A percentile compares a stretch with the other conserved stretches of the same genome.
These are phyloP conservation scores for Peromyscus attwateri DNA, from an alignment of 2,797 vertebrate genomes.

Conservation along the genomic window DNA sequence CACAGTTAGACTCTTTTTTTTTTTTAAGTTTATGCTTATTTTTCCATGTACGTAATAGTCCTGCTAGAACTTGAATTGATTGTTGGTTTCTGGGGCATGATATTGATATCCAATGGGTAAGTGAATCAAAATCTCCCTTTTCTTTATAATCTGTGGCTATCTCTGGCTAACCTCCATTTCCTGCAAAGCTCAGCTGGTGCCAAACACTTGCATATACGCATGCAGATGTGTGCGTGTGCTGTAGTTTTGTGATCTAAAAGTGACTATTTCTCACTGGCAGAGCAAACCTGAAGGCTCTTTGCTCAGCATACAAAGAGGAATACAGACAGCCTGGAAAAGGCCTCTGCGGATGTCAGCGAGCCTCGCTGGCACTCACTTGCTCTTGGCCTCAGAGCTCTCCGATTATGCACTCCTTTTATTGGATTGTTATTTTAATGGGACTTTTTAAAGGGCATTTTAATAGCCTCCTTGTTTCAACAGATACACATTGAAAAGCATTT, in stretches of 20 bases:
- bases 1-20: neutral
- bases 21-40: neutral
- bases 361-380: conserved; percentile 47
- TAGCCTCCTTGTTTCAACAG: conserved; percentile 84
- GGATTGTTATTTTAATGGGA: conserved; percentile 84
- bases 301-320: conserved; percentile 59
- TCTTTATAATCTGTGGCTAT: neutral
- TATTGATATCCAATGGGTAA: neutral
- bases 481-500: conserved; percentile 77
- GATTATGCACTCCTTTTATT: conserved; percentile 80
- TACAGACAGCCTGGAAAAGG: conserved; percentile 24
- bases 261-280: neutral
- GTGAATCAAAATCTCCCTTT: neutral
- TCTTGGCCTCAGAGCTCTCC: conserved; percentile 57
- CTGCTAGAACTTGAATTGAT: conserved; percentile 14
- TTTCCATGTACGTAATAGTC: neutral
- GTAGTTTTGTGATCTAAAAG: neutral
- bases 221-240: neutral
- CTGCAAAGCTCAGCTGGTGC: neutral
- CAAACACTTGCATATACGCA: neutral
- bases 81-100: neutral
- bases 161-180: neutral
- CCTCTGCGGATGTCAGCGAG: neutral
- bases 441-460: conserved; percentile 85
- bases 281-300: conserved; percentile 2